Evolutionary conservation across 1,140 invertebrate species (phyloP), one percentile per base, ranked within the genome.

Genomic region (Proctacanthus coquilletti): DNA sequence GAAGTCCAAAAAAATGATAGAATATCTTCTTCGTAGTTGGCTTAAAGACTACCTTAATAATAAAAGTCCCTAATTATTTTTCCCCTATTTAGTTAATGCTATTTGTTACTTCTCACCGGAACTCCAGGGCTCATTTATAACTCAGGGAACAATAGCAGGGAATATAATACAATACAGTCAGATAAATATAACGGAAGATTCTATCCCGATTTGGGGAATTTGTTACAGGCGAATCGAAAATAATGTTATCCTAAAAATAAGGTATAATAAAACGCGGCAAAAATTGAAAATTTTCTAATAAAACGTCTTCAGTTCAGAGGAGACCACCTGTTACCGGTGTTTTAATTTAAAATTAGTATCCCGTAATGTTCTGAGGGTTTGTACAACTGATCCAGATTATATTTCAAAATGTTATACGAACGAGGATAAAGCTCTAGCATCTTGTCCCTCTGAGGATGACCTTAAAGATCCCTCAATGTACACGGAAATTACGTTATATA

Each of bases 61-160:
- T 25, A 25, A 25, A 25, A 25, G n/a, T 8, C n/a, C 6, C n/a
- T 25, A 25, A 25, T n/a, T 25, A 8, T 25, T 25, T 25, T 32
- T 32, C 17, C 15, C 5, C 13, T 31, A n/a, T n/a, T 5, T 11
- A 39, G 27, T 8, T 20, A 4, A 15, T 5, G 60, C 60, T 15
- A 59, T 64, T 11, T 79, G 76, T 55, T 78, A 75, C 49, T 78
- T 79, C 53, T 67, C 74, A n/a, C 63, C 71, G 31, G 73, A 77
- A 56, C 70, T 70, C 42, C 75, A 77, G 61, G 75, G 75, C 15
- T 71, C 74, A 41, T 79, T 70, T 52, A 52, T 72, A 38, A 76
- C 71, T 58, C 75, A 78, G 60, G 68, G 52, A 35, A 60, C 61
- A 25, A 49, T 56, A 45, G 51, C 45, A 3, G 54, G 56, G 21